These are phyloP conservation scores for Campylomormyrus numenius DNA, from an alignment of 2,113 vertebrate genomes.

Conservation along the genomic window DNA sequence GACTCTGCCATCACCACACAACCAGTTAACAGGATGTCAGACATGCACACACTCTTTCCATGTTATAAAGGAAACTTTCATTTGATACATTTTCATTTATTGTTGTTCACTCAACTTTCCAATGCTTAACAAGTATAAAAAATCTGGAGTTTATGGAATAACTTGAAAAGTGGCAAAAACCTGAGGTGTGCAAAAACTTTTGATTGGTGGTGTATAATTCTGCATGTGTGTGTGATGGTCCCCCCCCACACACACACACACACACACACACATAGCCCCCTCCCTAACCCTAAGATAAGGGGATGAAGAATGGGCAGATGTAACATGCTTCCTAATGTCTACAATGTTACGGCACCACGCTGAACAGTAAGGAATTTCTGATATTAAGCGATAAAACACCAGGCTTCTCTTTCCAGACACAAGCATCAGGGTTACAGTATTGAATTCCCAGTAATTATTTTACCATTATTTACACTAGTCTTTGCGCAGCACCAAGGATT, in stretches of 20 bases:
- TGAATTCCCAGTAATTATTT: background rate
- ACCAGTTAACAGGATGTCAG: no score
- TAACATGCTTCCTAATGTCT: background rate
- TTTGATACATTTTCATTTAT: no score
- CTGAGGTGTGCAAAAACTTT: no score
- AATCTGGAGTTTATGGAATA: no score
- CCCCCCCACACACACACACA: no score
- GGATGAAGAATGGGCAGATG: background rate
- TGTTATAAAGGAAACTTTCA: no score
- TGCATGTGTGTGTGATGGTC: background rate
- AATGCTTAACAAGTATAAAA: no score
- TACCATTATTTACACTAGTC: background rate
- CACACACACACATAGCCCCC: background rate
- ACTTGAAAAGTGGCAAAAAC: no score
- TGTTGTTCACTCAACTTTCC: no score
- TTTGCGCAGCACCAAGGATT: background rate
- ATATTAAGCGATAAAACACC: background rate
- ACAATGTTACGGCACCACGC: background rate
- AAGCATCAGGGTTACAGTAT: background rate
- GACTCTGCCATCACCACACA: no score
- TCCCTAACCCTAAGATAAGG: background rate
- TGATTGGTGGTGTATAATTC: no score
- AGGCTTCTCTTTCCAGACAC: background rate
- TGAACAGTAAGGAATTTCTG: background rate
- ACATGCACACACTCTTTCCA: no score